Evolutionary conservation across 2,888 invertebrate species (phyloP), one percentile per base, ranked within the genome.

Genomic region (Trachelus troglodyta): DNA sequence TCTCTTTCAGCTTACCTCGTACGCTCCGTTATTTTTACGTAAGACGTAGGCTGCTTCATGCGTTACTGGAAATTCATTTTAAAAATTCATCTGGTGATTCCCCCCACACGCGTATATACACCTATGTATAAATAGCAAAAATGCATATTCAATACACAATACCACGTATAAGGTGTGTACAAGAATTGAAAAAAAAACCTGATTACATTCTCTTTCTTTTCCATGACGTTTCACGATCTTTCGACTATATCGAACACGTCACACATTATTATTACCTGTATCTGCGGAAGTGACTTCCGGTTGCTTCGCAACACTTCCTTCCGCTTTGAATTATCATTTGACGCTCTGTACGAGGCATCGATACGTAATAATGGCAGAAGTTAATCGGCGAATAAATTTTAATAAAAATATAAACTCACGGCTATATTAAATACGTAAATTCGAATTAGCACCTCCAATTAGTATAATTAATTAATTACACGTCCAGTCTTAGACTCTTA

Each of bases 271-370:
- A 79, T 82, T 79, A 78, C 78, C 80, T 73, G 75, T 69, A 83
- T 83, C 86, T 83, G 77, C 86, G 87, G 87, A 88, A 87, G 87
- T 83, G 78, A 82, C 86, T 86, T 89, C 88, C 89, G 87, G 86
- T 79, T 76, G 76, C 78, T 80, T 84, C 82, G 82, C 81, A 83
- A 84, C 80, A 81, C 81, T 87, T 86, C 86, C 86, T 87, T 87
- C 87, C 87, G 87, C 83, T 77, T 81, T 75, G 79, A 76, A 85
- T 84, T 83, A 84, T 85, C 84, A 83, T 85, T 81, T 80, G 69
- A 79, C 23, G 23, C 40, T 40, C 12, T 40, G 23, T 23, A 56
- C 23, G 56, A 23, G 56, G 56, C 23, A 56, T 56, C 56, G 56
- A 56, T 56, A 56, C 23, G 23, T 9, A 23, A 23, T 56, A 4